Evolutionary conservation across 1,140 invertebrate species (phyloP).

Genomic region (Metopolophium dirhodum): DNA sequence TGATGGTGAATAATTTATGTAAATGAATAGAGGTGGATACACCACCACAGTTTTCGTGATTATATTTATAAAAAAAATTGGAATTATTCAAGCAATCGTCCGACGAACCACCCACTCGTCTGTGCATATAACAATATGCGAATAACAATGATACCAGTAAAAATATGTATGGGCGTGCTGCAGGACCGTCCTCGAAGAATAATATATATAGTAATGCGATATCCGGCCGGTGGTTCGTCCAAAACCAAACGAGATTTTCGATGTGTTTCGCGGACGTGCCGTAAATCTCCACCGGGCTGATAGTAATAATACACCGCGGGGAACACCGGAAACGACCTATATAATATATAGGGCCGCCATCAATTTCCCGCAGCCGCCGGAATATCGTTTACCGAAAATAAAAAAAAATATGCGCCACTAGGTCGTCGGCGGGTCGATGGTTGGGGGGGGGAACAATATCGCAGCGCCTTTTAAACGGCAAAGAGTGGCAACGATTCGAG

Average conservation of each 20-base stretch:
- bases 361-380: not conserved
- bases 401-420: not conserved
- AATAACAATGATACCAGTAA: no score
- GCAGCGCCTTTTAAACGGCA: not conserved
- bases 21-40: no score
- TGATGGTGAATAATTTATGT: no score
- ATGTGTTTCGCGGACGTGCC: not conserved
- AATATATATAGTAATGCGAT: no score
- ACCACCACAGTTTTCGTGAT: no score
- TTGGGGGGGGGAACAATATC: not conserved
- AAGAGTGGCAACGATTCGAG: not conserved
- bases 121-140: no score
- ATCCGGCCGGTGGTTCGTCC: not conserved
- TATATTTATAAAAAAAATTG: no score
- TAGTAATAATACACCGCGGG: not conserved
- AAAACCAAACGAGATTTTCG: slow-evolving; percentile 4
- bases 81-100: no score
- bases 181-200: not conserved
- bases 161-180: no score
- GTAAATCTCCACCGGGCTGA: not conserved
- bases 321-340: not conserved
- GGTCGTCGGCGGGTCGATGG: not conserved
- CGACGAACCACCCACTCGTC: no score
- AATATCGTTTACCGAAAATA: slow-evolving; percentile 16
- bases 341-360: not conserved